Evolutionary conservation across 2,113 vertebrate genomes (phyloP).

Genomic region (Corythoichthys haematopterus): DNA sequence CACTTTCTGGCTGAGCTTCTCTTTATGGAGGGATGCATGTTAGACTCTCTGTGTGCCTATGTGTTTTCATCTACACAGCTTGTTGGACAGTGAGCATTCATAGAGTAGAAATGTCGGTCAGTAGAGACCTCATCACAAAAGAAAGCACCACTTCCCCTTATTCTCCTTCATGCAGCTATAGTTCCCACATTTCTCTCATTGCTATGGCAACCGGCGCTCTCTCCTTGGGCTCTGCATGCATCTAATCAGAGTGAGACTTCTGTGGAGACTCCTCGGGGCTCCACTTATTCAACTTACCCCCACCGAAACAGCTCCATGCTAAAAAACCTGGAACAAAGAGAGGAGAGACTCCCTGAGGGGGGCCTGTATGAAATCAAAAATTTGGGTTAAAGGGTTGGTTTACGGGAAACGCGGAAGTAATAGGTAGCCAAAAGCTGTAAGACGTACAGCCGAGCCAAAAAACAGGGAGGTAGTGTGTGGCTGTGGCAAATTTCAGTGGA

Average conservation of each 20-base stretch:
- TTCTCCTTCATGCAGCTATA: slow-evolving; percentile 55
- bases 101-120: slow-evolving; percentile 43
- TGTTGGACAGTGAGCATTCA: slow-evolving; percentile 37
- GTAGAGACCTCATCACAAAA: slow-evolving; percentile 60
- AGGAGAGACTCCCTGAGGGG: slow-evolving; percentile 50
- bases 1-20: slow-evolving; percentile 37
- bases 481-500: slow-evolving; percentile 63
- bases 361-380: slow-evolving; percentile 56
- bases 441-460: slow-evolving; percentile 34
- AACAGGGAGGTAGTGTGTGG: slow-evolving; percentile 50
- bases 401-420: slow-evolving; percentile 50
- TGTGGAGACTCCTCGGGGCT: slow-evolving; percentile 76
- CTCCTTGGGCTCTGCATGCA: slow-evolving; percentile 70
- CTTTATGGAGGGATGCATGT: slow-evolving; percentile 40
- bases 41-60: slow-evolving; percentile 1
- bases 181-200: slow-evolving; percentile 71
- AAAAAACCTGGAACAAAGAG: slow-evolving; percentile 68
- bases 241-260: slow-evolving; percentile 78
- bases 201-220: slow-evolving; percentile 75
- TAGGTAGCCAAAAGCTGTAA: slow-evolving; percentile 41
- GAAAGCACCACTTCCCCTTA: slow-evolving; percentile 60
- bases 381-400: slow-evolving; percentile 50
- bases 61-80: slow-evolving; percentile 22
- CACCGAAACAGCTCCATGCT: slow-evolving; percentile 64
- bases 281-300: slow-evolving; percentile 74